Conservation (phyloP, 2,113 vertebrate genomes). For the Puffinus mauretanicus region DNA sequence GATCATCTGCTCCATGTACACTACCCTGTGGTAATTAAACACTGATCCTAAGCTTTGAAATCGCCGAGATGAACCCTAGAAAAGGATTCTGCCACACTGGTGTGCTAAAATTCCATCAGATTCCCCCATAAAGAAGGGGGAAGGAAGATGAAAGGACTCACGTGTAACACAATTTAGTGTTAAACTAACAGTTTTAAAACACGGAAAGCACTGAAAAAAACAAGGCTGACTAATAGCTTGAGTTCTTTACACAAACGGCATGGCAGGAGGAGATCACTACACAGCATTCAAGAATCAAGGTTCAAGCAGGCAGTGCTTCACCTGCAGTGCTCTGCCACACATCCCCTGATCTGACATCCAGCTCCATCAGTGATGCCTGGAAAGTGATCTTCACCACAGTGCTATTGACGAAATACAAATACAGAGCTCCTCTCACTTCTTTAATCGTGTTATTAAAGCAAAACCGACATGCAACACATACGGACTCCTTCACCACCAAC, state of each 20-base stretch:
- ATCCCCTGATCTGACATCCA: background rate
- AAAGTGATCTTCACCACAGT: background rate
- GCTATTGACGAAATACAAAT: background rate
- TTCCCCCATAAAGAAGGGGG: background rate
- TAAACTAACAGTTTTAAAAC: background rate
- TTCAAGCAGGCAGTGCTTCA: background rate
- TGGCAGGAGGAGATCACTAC: background rate
- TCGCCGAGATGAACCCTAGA: background rate
- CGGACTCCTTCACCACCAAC: fast-evolving
- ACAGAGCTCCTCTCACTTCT: background rate
- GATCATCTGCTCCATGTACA: background rate
- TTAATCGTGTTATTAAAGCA: background rate
- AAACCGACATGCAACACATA: background rate
- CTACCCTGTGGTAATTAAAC: background rate
- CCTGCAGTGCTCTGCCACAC: background rate
- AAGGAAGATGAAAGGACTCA: background rate
- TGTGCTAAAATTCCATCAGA: background rate
- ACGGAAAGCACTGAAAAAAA: background rate
- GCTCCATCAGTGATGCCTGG: background rate
- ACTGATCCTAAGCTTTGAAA: background rate
- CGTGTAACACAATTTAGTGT: background rate
- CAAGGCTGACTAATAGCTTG: background rate
- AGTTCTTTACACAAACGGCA: background rate
- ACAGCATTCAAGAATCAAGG: background rate
- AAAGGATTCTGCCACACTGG: background rate